Evolutionary conservation across 2,113 vertebrate genomes (phyloP).

Genomic region (Hymenochirus boettgeri): DNA sequence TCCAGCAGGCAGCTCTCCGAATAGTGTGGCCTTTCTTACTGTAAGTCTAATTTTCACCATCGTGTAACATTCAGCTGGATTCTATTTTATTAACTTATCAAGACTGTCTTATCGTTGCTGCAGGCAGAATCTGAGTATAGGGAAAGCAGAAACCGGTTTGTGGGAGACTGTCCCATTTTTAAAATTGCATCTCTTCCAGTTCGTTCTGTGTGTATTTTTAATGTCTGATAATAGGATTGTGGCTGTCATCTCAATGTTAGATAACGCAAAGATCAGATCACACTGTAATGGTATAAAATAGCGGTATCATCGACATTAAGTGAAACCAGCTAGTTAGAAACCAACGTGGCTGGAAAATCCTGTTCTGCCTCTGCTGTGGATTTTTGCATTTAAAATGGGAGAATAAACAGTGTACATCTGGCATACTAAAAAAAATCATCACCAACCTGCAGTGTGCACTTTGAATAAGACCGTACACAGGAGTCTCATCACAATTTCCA

Average conservation of each 20-base stretch:
- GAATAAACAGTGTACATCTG: constrained; percentile 4
- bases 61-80: not conserved
- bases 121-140: constrained; percentile 25
- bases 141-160: constrained; percentile 7
- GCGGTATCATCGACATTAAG: constrained; percentile 52
- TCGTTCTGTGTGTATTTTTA: constrained; percentile 33
- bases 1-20: constrained; percentile 38
- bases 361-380: constrained; percentile 42
- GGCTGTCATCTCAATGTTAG: constrained; percentile 44
- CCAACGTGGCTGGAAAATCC: constrained; percentile 51
- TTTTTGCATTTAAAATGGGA: constrained; percentile 6
- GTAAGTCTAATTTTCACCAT: constrained; percentile 39
- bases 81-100: not conserved
- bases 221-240: constrained; percentile 39
- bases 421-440: not conserved
- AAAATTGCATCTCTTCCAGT: constrained; percentile 27
- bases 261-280: constrained; percentile 51
- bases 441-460: not conserved
- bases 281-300: constrained; percentile 52
- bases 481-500: not conserved
- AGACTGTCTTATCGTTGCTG: constrained; percentile 10
- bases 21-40: constrained; percentile 35
- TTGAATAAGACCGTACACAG: not conserved
- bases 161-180: constrained; percentile 27
- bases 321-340: constrained; percentile 50